Percentiles rank a stretch among this genome's conserved stretches.
Evolutionary conservation across 2,888 invertebrate species (phyloP).

Genomic region (Hanleya hanleyi): DNA sequence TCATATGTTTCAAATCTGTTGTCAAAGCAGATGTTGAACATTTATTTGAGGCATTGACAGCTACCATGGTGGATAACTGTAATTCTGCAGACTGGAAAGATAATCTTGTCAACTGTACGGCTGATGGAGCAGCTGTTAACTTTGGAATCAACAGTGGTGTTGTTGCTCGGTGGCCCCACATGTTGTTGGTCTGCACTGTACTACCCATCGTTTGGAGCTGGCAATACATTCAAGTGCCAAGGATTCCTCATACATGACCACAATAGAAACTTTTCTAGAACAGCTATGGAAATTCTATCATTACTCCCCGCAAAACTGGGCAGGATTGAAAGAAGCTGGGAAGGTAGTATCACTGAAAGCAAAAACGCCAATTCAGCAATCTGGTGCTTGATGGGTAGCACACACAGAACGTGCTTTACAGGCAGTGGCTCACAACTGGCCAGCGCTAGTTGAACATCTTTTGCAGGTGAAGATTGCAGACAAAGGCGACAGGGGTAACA

Average conservation of each 20-base stretch:
- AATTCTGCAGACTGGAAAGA: not conserved
- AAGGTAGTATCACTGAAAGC: not conserved
- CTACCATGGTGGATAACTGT: not conserved
- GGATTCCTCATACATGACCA: not conserved
- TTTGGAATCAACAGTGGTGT: not conserved
- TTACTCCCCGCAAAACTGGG: not conserved
- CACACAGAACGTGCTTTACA: not conserved
- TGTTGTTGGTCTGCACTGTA: not conserved
- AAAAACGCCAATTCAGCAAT: not conserved
- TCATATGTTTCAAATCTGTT: not conserved
- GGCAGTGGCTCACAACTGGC: not conserved
- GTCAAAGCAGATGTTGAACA: not conserved
- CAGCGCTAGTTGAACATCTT: not conserved
- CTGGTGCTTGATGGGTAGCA: not conserved
- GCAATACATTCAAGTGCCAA: not conserved
- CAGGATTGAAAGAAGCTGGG: not conserved
- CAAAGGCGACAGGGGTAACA: no score
- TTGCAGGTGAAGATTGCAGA: not conserved
- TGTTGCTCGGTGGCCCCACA: not conserved
- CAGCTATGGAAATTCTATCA: not conserved
- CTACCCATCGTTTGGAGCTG: not conserved
- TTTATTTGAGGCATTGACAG: not conserved
- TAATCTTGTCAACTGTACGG: not conserved
- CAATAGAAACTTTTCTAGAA: not conserved
- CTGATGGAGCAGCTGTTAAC: not conserved